Base-by-base conservation (phyloP, 1,140 invertebrate genomes). In the Helicoverpa armigera region DNA sequence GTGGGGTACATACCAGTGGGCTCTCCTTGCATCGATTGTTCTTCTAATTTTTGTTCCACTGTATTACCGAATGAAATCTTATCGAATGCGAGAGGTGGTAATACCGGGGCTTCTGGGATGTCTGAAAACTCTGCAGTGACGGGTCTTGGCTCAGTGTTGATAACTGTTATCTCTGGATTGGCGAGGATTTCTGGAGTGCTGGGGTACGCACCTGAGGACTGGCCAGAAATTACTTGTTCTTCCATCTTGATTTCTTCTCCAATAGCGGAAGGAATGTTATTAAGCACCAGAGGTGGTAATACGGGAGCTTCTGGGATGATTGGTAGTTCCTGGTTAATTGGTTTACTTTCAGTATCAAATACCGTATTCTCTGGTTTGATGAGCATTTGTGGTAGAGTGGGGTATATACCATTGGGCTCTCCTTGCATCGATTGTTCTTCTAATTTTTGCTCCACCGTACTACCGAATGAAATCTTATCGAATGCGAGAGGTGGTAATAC, bases 251-350 rank as follows among this genome's bases (percentile, higher is more conserved):
- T 13, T 29, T 35, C 65, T 69, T 69, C 48, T 23, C 11, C 18
- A 51, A 69, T 9, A 43, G 35, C 48, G 13, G 23, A 1, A 3
- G 2, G n/a, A 3, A 51, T 50, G 12, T 23, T 12, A 12, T 51
- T 13, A 5, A 72, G 2, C 1, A 10, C 43, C 4, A 84, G 61
- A 29, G 86, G 82, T 18, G 81, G 76, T 48, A 85, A 78, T 14
- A 80, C 35, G 11, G 82, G 82, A 48, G 84, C 82, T 70, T 80
- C 76, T 2, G 83, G 83, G 43, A 87, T 82, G 12, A 11, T 43
- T 51, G 43, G 13, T 3, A 75, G 50, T 65, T 76, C 63, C 31
- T 70, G 12, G 2, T 0, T 13, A 18, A 53, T 14, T 13, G 18
- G 58, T 53, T 76, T 54, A 43, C 29, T 48, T 16, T 63, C 16